Percentiles rank a stretch among this genome's conserved stretches.
Conservation (phyloP, 2,113 vertebrate genomes). For the Tetraodon nigroviridis region DNA sequence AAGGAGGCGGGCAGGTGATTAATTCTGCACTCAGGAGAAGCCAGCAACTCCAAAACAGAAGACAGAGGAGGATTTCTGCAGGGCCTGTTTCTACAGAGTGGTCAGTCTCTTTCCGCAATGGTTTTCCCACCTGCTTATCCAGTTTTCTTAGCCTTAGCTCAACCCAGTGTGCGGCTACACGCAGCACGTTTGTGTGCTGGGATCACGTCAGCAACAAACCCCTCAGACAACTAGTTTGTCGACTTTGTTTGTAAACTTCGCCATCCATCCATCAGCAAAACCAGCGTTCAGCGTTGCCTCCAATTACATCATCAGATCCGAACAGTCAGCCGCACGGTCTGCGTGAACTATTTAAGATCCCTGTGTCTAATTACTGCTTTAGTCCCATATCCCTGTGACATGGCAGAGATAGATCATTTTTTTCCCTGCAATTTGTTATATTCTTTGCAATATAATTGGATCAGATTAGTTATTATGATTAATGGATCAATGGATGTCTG, state of each 20-base stretch:
- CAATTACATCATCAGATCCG: slow-evolving; percentile 95
- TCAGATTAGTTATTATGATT: slow-evolving; percentile 99
- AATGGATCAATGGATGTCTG: slow-evolving; percentile 90
- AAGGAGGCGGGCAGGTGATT: slow-evolving; percentile 96
- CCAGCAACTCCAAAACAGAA: slow-evolving; percentile 87
- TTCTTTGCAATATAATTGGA: slow-evolving; percentile 99
- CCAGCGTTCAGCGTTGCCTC: slow-evolving; percentile 77
- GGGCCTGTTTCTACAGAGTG: slow-evolving; percentile 27
- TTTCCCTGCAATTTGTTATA: slow-evolving; percentile 98
- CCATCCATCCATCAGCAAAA: slow-evolving; percentile 80
- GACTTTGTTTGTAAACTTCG: slow-evolving; percentile 43
- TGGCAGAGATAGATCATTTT: slow-evolving; percentile 99
- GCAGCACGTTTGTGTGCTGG: neutral
- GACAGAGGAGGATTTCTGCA: slow-evolving; percentile 78
- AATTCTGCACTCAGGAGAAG: slow-evolving; percentile 95
- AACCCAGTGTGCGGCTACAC: slow-evolving; percentile 2
- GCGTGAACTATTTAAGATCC: slow-evolving; percentile 84
- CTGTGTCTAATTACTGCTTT: slow-evolving; percentile 98
- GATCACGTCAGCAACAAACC: neutral
- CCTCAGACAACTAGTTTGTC: slow-evolving; percentile 23
- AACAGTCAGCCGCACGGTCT: slow-evolving; percentile 78
- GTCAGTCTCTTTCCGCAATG: slow-evolving; percentile 36
- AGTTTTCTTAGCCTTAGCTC: slow-evolving; percentile 27
- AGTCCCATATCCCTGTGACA: slow-evolving; percentile 91
- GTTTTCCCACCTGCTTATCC: slow-evolving; percentile 31